Percentiles rank a stretch among this genome's conserved stretches.
phyloP scores from a whole-genome alignment of 2,888 invertebrate genomes.

The Busseola fusca region DNA sequence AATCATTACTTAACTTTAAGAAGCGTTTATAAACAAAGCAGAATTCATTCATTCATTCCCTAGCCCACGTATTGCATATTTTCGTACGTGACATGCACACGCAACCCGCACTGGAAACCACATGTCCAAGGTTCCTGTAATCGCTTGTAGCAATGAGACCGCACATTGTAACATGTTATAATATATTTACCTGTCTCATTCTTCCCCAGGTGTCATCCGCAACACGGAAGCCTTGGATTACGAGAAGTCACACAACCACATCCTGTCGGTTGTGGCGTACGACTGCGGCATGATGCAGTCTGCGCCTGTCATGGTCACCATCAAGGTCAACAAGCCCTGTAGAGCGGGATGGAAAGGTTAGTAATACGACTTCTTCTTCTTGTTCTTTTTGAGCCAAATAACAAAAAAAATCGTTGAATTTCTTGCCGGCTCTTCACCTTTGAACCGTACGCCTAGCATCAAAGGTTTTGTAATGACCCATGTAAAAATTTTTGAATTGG shows the following conservation, averaged over 20 bases:
- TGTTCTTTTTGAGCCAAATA: background rate
- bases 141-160: background rate
- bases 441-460: background rate
- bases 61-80: background rate
- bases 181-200: background rate
- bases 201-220: conserved; percentile 92
- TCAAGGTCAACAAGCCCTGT: conserved; percentile 96
- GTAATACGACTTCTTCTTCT: conserved; percentile 1
- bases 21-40: background rate
- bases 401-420: background rate
- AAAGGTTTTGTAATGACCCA: background rate
- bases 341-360: conserved; percentile 93
- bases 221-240: conserved; percentile 98
- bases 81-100: background rate
- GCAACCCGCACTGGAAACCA: background rate
- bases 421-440: background rate
- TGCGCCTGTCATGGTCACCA: conserved; percentile 98
- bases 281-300: conserved; percentile 99
- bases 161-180: background rate
- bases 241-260: conserved; percentile 97
- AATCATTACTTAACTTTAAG: background rate
- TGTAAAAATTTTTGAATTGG: background rate
- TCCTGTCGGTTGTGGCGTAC: conserved; percentile 98
- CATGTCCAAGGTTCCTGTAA: background rate
- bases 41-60: too few relatives aligned